Percentiles rank a stretch among this genome's conserved stretches.
Evolutionary conservation across 2,113 vertebrate species (phyloP).

Genomic region (Dicrurus megarhynchus): DNA sequence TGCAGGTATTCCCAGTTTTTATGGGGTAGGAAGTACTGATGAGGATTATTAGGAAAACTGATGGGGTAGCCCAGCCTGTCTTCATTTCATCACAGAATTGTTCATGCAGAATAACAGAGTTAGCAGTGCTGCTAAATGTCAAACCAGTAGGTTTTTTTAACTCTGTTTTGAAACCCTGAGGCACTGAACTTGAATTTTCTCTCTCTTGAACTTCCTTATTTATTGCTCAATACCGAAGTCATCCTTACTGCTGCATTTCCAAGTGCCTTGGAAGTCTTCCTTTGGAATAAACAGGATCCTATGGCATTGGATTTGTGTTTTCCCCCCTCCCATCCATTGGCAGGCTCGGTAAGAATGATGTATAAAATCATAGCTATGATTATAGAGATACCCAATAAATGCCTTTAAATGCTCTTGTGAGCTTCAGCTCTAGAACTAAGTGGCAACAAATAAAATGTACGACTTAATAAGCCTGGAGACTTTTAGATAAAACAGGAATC

Average conservation of each 20-base stretch:
- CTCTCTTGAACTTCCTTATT: not conserved
- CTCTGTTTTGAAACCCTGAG: conserved; percentile 4
- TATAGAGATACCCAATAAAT: not conserved
- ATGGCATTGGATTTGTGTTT: not conserved
- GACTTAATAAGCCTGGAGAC: conserved; percentile 22
- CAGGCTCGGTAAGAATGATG: not conserved
- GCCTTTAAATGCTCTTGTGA: conserved; percentile 16
- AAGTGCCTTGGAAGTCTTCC: not conserved
- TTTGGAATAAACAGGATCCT: not conserved
- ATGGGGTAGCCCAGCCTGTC: not conserved
- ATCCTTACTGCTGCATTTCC: not conserved
- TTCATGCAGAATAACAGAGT: conserved; percentile 6
- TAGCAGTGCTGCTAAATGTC: conserved; percentile 37
- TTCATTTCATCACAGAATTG: not conserved
- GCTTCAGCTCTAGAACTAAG: not conserved
- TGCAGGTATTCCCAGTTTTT: not conserved
- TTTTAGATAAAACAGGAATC: not conserved
- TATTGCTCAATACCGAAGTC: not conserved
- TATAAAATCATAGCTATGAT: not conserved
- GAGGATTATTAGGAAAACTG: not conserved
- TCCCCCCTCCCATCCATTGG: not conserved
- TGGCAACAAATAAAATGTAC: not conserved
- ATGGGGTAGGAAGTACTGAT: not conserved
- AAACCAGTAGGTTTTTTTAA: not conserved
- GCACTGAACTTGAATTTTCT: not conserved